Evolutionary conservation across 30 jellyfish, hydroid and myxozoan genomes (phyloP).

Genomic region (Clytia hemisphaerica): DNA sequence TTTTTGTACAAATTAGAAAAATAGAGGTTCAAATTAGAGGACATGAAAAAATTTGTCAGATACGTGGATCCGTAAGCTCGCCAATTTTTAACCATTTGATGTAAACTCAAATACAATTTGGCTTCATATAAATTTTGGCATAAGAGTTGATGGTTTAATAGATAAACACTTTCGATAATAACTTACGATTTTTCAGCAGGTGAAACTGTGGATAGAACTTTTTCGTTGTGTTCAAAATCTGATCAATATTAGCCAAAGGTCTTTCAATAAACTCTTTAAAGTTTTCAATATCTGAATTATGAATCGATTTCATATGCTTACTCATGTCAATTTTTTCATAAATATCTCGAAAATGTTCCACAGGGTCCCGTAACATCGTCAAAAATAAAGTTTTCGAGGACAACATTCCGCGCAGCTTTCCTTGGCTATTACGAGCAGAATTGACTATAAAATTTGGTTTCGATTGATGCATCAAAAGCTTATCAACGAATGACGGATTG

Average conservation of each 20-base stretch:
- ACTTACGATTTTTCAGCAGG: constrained; percentile 31
- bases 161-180: too few relatives aligned
- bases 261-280: constrained; percentile 18
- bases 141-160: too few relatives aligned
- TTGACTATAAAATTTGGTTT: constrained; percentile 31
- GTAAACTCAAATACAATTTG: too few relatives aligned
- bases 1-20: too few relatives aligned
- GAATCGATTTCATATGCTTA: not conserved
- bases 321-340: constrained; percentile 23
- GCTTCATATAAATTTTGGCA: too few relatives aligned
- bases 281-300: not conserved
- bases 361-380: constrained; percentile 35
- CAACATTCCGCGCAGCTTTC: not conserved
- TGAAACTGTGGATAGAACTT: constrained; percentile 15
- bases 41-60: too few relatives aligned
- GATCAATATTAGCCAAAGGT: not conserved
- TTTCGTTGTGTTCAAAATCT: constrained; percentile 21
- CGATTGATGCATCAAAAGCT: constrained; percentile 6
- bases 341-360: constrained; percentile 29
- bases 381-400: constrained; percentile 4
- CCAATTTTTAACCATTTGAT: too few relatives aligned
- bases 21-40: too few relatives aligned
- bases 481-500: constrained; percentile 34
- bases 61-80: too few relatives aligned
- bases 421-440: constrained; percentile 19